Base-by-base conservation (phyloP, 2,797 vertebrate genomes). In the Pelochelys cantorii region DNA sequence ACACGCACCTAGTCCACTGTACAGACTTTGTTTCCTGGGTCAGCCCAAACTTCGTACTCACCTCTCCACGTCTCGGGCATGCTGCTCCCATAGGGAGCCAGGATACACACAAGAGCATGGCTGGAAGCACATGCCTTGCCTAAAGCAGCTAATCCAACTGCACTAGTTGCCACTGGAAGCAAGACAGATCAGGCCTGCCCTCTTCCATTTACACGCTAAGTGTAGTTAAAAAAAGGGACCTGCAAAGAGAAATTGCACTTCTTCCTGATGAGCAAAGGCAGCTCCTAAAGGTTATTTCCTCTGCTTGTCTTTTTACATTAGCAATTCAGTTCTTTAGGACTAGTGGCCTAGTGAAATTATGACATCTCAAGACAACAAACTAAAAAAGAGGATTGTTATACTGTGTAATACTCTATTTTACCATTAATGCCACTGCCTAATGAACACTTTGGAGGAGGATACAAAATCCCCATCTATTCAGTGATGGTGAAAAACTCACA, bases 161-260 rank as follows among this genome's bases (percentile, higher is more conserved):
- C 0, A 27, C 29, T 15, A 62, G 34, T 80, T 34, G 53, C 31
- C 85, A 71, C 55, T 77, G 9, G 5, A 13, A 37, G 18, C 54
- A 7, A 59, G 52, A 84, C 23, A 18, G n/a, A 7, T 55, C 20
- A 37, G 34, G 60, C 84, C 54, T 81, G 86, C 42, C 56, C 37
- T 37, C 77, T 79, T 5, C 60, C 15, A 0, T 3, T 55, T n/a
- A 87, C 81, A 48, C 1, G 3, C 0, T 0, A 17, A 3, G 34
- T 59, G 25, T 74, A 83, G 92, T 95, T 48, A 8, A 48, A 48
- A 52, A 90, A 93, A 80, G 96, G 3, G 91, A 93, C 93, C 95
- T 96, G 95, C 94, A 97, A 74, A 84, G 93, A 60, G 1, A 42
- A 87, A 52, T 3, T 56, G n/a, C 17, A 54, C 22, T 57, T 78